Base-by-base conservation (phyloP, 2,797 vertebrate genomes). In the Otolemur crassicaudatus region DNA sequence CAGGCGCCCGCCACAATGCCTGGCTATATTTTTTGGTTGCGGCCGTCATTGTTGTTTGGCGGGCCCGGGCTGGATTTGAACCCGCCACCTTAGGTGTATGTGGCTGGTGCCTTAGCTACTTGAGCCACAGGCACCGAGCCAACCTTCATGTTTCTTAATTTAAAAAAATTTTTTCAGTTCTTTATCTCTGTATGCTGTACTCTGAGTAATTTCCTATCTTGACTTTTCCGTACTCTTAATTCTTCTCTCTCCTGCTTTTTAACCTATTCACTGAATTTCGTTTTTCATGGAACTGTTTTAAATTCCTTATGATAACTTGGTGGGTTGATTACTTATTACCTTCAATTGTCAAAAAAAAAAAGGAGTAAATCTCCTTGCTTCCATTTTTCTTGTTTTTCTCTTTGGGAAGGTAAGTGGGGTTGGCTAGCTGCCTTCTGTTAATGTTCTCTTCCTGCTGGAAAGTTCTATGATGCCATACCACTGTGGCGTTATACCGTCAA, bases 291-390 rank as follows among this genome's bases (percentile, higher is more conserved):
- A 90, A 84, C 25, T 67, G 34, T 96, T 94, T 87, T 91, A 76
- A 84, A 86, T 94, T 90, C 43, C 53, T 94, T 92, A 37, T n/a
- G 80, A 69, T 83, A 89, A 67, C 31, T 79, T 95, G 77, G 58
- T 84, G 34, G 34, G 16, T 69, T 93, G 27, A 82, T 98, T 91
- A 77, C 40, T 60, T 86, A 40, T 75, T 95, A 67, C 84, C 19
- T 60, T 90, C 16, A 70, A 6, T 84, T 97, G 53, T 86, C 85
- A 84, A 83, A 91, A 88, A 56, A 96, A 91, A 81, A 87, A 90
- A 63, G 25, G 49, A 96, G 11, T 75, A 79, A 79, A 70, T 90
- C 29, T 69, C 27, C 11, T 61, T 73, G 34, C 29, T 75, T 79
- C 23, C 12, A 16, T 82, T 58, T 61, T 87, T 95, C 82, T 85